phyloP scores from a whole-genome alignment of 2,888 invertebrate genomes.

The Phalangium opilio region DNA sequence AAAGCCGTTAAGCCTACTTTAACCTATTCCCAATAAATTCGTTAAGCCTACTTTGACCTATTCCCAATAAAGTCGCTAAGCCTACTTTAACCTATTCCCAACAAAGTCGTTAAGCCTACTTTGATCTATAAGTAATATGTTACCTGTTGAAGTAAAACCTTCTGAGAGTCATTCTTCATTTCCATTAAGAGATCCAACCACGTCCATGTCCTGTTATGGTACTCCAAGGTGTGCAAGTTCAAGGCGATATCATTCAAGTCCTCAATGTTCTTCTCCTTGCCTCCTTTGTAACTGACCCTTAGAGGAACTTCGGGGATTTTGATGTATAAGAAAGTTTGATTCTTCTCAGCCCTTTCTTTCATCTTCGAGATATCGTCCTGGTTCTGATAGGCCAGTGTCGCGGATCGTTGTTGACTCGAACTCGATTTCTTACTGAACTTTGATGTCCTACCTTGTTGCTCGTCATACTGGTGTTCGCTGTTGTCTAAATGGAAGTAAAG shows the following conservation, averaged over 20 bases:
- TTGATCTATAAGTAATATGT: no score
- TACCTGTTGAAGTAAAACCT: slow-evolving; percentile 65
- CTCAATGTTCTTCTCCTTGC: slow-evolving; percentile 94
- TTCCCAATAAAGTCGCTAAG: not conserved
- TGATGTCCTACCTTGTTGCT: no score
- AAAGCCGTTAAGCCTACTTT: not conserved
- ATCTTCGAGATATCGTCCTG: no score
- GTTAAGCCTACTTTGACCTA: not conserved
- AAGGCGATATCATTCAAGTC: slow-evolving; percentile 88
- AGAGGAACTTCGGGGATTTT: slow-evolving; percentile 94
- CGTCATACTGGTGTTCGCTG: no score
- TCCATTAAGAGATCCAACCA: slow-evolving; percentile 94
- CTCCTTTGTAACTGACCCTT: slow-evolving; percentile 80
- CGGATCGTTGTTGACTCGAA: no score
- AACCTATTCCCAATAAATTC: not conserved
- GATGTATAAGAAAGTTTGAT: slow-evolving; percentile 95
- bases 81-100: not conserved
- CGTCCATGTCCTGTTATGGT: slow-evolving; percentile 98
- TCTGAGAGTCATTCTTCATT: slow-evolving; percentile 82
- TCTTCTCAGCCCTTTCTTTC: slow-evolving; percentile 89
- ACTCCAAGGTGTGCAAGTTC: slow-evolving; percentile 88
- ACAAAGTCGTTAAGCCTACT: not conserved
- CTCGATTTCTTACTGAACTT: no score
- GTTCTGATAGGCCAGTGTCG: no score
- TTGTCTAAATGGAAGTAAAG: no score